These are phyloP conservation scores for Smittia aterrima DNA, from an alignment of 2,888 invertebrate genomes.

Conservation along the genomic window DNA sequence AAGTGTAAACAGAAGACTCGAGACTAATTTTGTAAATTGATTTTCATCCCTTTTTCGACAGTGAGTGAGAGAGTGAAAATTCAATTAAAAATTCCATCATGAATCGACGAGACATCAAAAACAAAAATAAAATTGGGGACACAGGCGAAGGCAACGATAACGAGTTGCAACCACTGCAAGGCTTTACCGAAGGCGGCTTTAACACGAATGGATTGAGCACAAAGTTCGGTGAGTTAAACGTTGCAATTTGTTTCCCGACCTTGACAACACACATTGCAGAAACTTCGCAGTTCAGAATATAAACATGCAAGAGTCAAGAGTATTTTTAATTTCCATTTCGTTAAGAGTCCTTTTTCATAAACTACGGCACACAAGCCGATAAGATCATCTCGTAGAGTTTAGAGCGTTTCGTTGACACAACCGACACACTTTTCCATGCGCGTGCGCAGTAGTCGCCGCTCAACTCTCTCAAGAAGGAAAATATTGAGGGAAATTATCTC, in stretches of 20 bases:
- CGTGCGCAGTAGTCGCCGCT: background rate
- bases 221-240: constrained; percentile 34
- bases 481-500: constrained; percentile 16
- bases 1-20: background rate
- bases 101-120: constrained; percentile 34
- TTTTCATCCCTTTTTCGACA: constrained; percentile 5
- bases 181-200: constrained; percentile 20
- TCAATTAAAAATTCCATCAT: constrained; percentile 4
- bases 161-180: constrained; percentile 33
- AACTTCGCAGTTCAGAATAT: background rate
- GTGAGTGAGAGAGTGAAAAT: background rate
- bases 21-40: background rate
- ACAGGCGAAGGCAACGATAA: constrained; percentile 14
- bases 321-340: constrained; percentile 9
- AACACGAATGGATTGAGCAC: constrained; percentile 30
- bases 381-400: background rate
- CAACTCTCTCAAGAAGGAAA: constrained; percentile 25
- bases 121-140: constrained; percentile 23
- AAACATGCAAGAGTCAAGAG: constrained; percentile 26
- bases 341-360: background rate
- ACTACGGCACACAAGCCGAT: background rate
- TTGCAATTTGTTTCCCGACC: background rate
- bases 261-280: constrained; percentile 4
- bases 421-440: background rate
- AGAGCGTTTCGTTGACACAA: background rate